Conservation (phyloP, 2,797 vertebrate species). For the Arnoldichthys spilopterus region DNA sequence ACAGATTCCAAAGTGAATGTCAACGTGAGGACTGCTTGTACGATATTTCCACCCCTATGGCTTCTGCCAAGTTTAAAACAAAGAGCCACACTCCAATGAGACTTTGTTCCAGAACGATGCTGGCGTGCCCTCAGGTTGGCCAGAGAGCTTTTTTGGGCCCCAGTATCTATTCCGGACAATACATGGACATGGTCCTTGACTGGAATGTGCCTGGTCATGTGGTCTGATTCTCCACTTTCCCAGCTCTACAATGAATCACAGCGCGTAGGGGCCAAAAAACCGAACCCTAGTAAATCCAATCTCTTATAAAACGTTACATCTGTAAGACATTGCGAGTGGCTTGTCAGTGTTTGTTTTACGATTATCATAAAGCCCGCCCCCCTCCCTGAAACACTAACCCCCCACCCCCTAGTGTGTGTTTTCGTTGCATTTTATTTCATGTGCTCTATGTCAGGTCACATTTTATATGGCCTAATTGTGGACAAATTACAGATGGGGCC, state of each 20-base stretch:
- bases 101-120: slow-evolving; percentile 68
- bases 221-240: slow-evolving; percentile 51
- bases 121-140: slow-evolving; percentile 27
- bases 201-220: slow-evolving; percentile 57
- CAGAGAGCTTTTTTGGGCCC: slow-evolving; percentile 41
- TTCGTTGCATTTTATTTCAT: slow-evolving; percentile 20
- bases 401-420: background rate
- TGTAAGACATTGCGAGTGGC: slow-evolving; percentile 30
- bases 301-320: slow-evolving; percentile 37
- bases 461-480: slow-evolving; percentile 3
- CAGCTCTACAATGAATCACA: slow-evolving; percentile 43
- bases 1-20: slow-evolving; percentile 62
- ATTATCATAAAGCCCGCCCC: slow-evolving; percentile 31
- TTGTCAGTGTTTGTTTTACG: slow-evolving; percentile 53
- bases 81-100: slow-evolving; percentile 67
- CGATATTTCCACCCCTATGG: slow-evolving; percentile 67
- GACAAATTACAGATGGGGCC: background rate
- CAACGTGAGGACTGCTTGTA: slow-evolving; percentile 59
- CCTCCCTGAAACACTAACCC: no score
- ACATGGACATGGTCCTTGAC: slow-evolving; percentile 53
- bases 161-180: slow-evolving; percentile 29
- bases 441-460: slow-evolving; percentile 11
- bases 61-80: slow-evolving; percentile 69
- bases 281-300: slow-evolving; percentile 5
- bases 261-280: slow-evolving; percentile 19